These are phyloP conservation scores for Ophiothrix spiculata DNA, from an alignment of 35 echinoderm and acorn worm genomes.

Conservation along the genomic window DNA sequence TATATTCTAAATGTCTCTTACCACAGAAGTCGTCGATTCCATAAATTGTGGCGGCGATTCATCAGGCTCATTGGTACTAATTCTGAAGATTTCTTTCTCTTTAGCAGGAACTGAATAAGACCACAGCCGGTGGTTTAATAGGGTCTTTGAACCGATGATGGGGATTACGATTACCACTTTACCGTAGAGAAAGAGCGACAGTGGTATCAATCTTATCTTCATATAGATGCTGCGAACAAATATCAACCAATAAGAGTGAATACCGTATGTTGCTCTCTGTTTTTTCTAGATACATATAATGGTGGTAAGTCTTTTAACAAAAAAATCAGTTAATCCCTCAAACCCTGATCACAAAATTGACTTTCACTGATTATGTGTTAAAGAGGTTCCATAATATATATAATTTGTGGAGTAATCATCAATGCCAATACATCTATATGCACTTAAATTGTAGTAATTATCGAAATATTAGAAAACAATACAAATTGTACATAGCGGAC, in stretches of 20 bases:
- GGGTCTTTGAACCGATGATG: neutral
- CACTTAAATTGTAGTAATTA: no score
- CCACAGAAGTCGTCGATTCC: neutral
- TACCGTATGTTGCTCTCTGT: no score
- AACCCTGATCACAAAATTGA: no score
- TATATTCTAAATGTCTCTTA: neutral
- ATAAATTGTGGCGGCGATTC: constrained; percentile 5
- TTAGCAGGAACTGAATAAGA: neutral
- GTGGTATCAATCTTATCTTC: neutral
- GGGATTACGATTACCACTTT: neutral
- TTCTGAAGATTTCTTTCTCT: neutral
- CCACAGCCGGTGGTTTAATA: neutral
- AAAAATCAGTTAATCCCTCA: no score
- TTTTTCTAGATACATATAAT: neutral
- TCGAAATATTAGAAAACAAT: no score
- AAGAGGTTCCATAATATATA: neutral
- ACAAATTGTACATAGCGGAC: no score
- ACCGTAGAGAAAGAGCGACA: neutral
- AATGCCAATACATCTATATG: no score
- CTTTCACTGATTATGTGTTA: neutral
- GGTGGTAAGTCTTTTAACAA: neutral
- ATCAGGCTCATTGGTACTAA: constrained; percentile 19
- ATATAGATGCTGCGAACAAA: neutral
- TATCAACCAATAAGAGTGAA: neutral
- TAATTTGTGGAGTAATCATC: neutral